Evolutionary conservation across 1,140 invertebrate genomes (phyloP).

Genomic region (Lamellibrachia luymesi): DNA sequence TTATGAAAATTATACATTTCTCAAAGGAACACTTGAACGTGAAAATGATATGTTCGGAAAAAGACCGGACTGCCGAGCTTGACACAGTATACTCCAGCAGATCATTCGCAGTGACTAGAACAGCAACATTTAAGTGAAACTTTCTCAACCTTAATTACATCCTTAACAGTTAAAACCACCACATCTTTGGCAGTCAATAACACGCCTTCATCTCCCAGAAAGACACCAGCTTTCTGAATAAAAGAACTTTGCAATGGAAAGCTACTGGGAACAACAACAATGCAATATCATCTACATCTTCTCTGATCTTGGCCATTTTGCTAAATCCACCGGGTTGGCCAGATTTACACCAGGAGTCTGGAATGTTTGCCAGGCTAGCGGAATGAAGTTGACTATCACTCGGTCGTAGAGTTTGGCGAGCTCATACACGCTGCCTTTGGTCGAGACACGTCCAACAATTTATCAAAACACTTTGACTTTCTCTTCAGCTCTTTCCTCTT

Average conservation of each 20-base stretch:
- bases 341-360: neutral
- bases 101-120: neutral
- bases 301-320: neutral
- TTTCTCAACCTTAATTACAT: neutral
- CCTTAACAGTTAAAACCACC: neutral
- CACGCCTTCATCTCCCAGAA: neutral
- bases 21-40: neutral
- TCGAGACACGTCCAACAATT: neutral
- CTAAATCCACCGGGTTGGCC: neutral
- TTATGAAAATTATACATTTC: neutral
- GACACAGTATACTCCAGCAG: neutral
- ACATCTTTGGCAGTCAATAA: neutral
- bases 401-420: slow-evolving; percentile 7
- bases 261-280: neutral
- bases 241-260: neutral
- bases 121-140: neutral
- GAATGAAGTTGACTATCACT: neutral
- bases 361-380: neutral
- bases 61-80: neutral
- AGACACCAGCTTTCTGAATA: neutral
- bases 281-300: neutral
- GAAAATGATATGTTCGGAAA: neutral
- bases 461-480: slow-evolving; percentile 14
- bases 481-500: slow-evolving; percentile 11
- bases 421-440: neutral